phyloP scores from a whole-genome alignment of 2,113 vertebrate species.

The Neotoma lepida region DNA sequence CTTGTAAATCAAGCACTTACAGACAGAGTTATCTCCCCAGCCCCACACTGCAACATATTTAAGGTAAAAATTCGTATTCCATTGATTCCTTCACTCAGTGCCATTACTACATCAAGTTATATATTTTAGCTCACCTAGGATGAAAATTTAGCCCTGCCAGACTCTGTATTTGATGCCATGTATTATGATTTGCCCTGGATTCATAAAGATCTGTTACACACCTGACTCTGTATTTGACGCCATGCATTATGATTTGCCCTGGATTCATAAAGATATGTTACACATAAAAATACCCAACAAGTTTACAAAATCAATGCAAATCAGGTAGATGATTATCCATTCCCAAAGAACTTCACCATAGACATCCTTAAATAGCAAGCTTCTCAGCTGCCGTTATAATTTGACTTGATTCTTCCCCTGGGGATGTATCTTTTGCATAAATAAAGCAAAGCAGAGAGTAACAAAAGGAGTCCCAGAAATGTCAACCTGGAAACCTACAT shows the following conservation, averaged over 20 bases:
- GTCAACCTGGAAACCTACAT: neutral
- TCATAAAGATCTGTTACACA: slow-evolving; percentile 10
- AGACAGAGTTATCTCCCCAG: neutral
- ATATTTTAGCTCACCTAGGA: neutral
- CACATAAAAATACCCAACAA: neutral
- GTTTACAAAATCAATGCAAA: slow-evolving; percentile 58
- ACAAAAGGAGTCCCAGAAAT: neutral
- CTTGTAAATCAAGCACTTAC: neutral
- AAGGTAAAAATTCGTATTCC: neutral
- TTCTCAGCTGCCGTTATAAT: slow-evolving; percentile 34
- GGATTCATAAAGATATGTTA: slow-evolving; percentile 32
- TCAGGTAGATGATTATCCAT: slow-evolving; percentile 34
- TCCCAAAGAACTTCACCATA: slow-evolving; percentile 32
- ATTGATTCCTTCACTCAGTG: rapidly evolving
- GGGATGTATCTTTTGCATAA: slow-evolving; percentile 52
- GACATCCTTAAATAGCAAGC: slow-evolving; percentile 47
- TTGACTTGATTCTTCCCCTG: slow-evolving; percentile 26
- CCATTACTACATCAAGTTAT: neutral
- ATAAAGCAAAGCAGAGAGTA: slow-evolving; percentile 44
- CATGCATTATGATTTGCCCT: neutral
- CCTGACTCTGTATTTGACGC: neutral
- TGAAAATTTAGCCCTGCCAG: neutral
- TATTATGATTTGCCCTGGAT: neutral
- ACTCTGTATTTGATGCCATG: slow-evolving; percentile 2
- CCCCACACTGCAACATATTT: neutral